These are phyloP conservation scores for Erpornis zantholeuca DNA, from an alignment of 2,113 vertebrate species.

Conservation along the genomic window DNA sequence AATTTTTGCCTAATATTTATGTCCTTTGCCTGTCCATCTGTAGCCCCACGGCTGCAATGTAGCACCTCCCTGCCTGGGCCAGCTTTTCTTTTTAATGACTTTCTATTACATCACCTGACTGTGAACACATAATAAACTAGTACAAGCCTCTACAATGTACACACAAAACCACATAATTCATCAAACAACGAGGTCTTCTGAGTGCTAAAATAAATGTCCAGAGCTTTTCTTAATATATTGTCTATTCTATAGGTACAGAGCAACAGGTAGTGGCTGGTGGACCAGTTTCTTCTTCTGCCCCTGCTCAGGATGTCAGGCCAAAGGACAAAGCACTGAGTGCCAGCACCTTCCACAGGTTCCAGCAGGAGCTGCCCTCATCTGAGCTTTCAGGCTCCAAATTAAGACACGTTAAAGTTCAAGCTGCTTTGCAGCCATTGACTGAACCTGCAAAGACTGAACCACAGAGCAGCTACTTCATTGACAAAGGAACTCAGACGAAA, in stretches of 20 bases:
- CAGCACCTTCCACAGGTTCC: constrained; percentile 58
- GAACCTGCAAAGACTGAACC: constrained; percentile 68
- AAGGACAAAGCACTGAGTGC: constrained; percentile 77
- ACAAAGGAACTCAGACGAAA: constrained; percentile 80
- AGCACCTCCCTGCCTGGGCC: not conserved
- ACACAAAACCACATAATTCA: not conserved
- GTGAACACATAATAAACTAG: not conserved
- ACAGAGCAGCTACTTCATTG: constrained; percentile 47
- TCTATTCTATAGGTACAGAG: constrained; percentile 68
- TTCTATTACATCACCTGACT: not conserved
- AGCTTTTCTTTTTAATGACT: not conserved
- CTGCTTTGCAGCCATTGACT: constrained; percentile 33
- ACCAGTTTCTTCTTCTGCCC: constrained; percentile 53
- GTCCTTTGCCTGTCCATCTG: not conserved
- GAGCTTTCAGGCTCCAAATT: constrained; percentile 50
- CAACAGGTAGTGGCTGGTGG: constrained; percentile 37
- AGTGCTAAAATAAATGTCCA: not conserved
- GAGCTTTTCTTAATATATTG: not conserved
- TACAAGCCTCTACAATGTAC: not conserved
- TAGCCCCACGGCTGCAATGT: not conserved
- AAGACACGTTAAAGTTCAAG: constrained; percentile 40
- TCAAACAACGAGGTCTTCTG: not conserved
- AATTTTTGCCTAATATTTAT: not conserved
- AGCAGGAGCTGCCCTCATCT: constrained; percentile 60
- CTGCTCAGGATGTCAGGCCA: constrained; percentile 83